phyloP scores from a whole-genome alignment of 2,113 vertebrate species.

The Callipepla californica region DNA sequence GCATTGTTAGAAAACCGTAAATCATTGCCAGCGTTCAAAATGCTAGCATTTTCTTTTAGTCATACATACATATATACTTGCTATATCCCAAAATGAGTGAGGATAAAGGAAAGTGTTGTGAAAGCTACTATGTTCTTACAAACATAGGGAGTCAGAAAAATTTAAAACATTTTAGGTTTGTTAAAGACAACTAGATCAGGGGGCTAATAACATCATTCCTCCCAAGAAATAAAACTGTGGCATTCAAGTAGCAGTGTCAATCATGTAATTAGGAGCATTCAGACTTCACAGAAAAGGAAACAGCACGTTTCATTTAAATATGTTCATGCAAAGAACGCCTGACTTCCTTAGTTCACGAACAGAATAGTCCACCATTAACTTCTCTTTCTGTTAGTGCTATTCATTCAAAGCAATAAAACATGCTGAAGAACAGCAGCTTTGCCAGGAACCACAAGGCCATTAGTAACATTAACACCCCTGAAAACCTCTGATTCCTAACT shows the following conservation, averaged over 20 bases:
- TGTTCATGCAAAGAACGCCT: background rate
- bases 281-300: background rate
- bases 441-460: background rate
- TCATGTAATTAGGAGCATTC: background rate
- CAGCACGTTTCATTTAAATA: background rate
- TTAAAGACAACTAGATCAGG: background rate
- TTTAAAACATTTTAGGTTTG: background rate
- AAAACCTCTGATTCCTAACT: accelerated
- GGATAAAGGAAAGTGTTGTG: background rate
- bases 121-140: background rate
- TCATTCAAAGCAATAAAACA: background rate
- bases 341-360: background rate
- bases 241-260: background rate
- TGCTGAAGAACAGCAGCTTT: background rate
- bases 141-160: background rate
- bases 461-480: accelerated
- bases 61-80: accelerated
- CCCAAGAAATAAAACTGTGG: background rate
- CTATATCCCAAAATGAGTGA: background rate
- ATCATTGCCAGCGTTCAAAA: background rate
- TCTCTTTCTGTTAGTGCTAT: background rate
- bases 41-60: background rate
- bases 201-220: background rate
- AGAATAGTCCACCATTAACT: background rate
- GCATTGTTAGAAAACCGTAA: background rate